Base-by-base conservation (phyloP, 64 coral and sea anemone species). In the Montipora efflorescens region DNA sequence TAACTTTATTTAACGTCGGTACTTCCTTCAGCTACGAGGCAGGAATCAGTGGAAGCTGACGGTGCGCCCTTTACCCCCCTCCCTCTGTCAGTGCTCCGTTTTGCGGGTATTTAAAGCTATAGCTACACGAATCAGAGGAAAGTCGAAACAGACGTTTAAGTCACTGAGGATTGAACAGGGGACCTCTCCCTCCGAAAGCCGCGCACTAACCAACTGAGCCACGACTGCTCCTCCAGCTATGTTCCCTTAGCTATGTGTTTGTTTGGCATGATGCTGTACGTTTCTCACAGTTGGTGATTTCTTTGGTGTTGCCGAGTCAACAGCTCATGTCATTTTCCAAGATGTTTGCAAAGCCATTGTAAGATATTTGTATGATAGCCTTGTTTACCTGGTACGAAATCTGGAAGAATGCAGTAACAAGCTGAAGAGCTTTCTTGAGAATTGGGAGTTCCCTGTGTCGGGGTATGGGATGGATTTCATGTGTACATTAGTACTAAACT, bases 361-460 rank as follows among this genome's bases (percentile, higher is more conserved):
- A 70, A 70, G 67, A 70, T 18, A 13, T 70, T 70, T 70, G 67
- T 70, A 18, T 70, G 67, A 18, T 2, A 70, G 47, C 36, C 71
- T 89, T 67, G 93, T 94, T 69, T 58, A 74, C 43, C 77, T 84
- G 2, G 67, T 80, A 21, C 18, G 51, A 92, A 82, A 82, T 69
- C 62, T 25, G 1, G 4, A 14, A 46, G 82, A 79, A 10, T 87
- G 91, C 82, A 87, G 50, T 67, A 3, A 44, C 14, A 82, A 93
- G 61, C 82, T 93, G 45, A 46, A 87, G 69, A 13, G 13, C 45
- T 93, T 93, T 64, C 53, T 93, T 14, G 82, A 51, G 61, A 66
- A 87, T 50, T 93, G 70, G 82, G 91, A 87, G 14, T 93, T 93
- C 91, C 91, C 20, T 87, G 90, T 86, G 55, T 86, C 8, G 82